Base-by-base conservation (phyloP, 2,113 vertebrate species). In the Otocyon megalotis region DNA sequence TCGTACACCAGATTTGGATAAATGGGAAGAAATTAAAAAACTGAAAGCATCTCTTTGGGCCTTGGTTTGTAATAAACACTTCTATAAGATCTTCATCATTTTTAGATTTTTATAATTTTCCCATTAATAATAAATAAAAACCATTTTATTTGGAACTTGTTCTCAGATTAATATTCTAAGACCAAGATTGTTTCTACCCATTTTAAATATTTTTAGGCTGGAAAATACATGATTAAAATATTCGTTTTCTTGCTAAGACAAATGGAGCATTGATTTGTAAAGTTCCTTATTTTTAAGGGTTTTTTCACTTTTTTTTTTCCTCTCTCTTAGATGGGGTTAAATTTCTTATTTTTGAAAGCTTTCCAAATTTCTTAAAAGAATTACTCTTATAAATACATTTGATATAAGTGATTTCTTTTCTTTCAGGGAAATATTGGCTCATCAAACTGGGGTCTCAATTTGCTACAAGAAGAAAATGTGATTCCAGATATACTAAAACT, bases 31-130 rank as follows among this genome's bases (percentile, higher is more conserved):
- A 97, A 99, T 99, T 94, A 99, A 99, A 98, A 99, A 99, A 95
- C 99, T 99, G 97, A 99, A 99, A 98, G 99, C 99, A 97, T 99
- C 99, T 95, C 99, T 99, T 96, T 99, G 99, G 99, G 99, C 99
- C 69, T 98, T 99, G 99, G 99, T 99, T 97, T 99, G 99, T 99
- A 98, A 62, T 80, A 87, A 87, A 96, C 20, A 90, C 3, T 96
- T 98, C 67, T 97, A 12, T 97, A 93, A 96, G 32, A 86, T 88
- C 32, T n/a, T 88, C 74, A 28, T 37, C 94, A 20, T 67, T 96
- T 95, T 89, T 67, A 93, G 50, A 96, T 54, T 83, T 93, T 97
- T 11, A n/a, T 65, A 37, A 13, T 95, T 53, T 79, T 69, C 30
- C 24, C 3, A 71, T 79, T 91, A 86, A 37, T 96, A 69, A 62